A percentile compares a stretch with the other conserved stretches of the same genome.
Conservation (phyloP, 2,797 vertebrate genomes). For the Glyptemys insculpta region DNA sequence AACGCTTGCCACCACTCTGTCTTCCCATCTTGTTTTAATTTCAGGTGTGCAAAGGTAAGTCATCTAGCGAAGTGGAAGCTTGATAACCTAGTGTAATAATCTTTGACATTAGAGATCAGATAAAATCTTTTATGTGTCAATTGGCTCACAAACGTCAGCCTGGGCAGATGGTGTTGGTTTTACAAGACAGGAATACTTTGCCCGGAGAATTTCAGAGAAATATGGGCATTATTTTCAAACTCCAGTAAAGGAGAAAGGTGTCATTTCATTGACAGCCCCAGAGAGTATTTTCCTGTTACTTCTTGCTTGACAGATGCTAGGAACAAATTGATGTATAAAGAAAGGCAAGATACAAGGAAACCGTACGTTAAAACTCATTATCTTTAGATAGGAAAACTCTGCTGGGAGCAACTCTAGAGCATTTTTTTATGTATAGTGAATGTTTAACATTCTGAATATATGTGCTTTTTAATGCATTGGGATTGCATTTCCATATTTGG, state of each 20-base stretch:
- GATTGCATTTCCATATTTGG: slow-evolving; percentile 74
- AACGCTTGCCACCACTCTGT: not conserved
- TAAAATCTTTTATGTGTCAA: slow-evolving; percentile 75
- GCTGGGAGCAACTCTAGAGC: slow-evolving; percentile 69
- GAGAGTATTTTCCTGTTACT: slow-evolving; percentile 73
- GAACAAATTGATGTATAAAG: slow-evolving; percentile 82
- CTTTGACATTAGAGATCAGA: slow-evolving; percentile 72
- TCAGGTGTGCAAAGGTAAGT: slow-evolving; percentile 40
- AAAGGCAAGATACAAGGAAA: slow-evolving; percentile 77
- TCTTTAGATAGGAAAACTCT: slow-evolving; percentile 69
- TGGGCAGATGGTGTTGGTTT: slow-evolving; percentile 79
- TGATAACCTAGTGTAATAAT: slow-evolving; percentile 71
- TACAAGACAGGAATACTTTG: slow-evolving; percentile 73
- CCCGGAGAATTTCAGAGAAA: slow-evolving; percentile 79
- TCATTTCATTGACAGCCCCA: slow-evolving; percentile 77
- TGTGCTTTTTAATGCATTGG: slow-evolving; percentile 73
- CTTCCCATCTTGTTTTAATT: slow-evolving; percentile 31
- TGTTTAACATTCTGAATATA: slow-evolving; percentile 79
- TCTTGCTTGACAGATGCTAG: slow-evolving; percentile 82
- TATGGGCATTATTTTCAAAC: slow-evolving; percentile 76
- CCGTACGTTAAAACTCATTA: slow-evolving; percentile 83
- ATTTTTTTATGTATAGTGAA: slow-evolving; percentile 73
- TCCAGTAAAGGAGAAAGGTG: slow-evolving; percentile 79
- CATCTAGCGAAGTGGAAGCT: slow-evolving; percentile 64
- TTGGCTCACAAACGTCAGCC: slow-evolving; percentile 58